These are phyloP conservation scores for Tetramorium alpestre DNA, from an alignment of 1,140 invertebrate species.

Conservation along the genomic window DNA sequence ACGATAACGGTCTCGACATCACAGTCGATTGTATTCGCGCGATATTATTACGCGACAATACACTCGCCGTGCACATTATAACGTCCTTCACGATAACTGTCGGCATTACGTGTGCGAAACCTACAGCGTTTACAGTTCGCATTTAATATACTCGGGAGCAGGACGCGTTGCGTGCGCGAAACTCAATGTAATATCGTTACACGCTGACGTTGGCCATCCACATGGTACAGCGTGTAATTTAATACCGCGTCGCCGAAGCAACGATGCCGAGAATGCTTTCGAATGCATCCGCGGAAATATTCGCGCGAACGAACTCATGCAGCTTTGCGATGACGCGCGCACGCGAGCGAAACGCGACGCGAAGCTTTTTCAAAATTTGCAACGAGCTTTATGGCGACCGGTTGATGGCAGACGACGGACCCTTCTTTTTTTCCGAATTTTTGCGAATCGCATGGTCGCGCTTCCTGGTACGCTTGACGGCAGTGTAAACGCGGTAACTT, in stretches of 20 bases:
- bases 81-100: slow-evolving; percentile 51
- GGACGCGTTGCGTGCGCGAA: background rate
- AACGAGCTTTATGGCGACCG: background rate
- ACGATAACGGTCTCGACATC: background rate
- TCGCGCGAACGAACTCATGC: slow-evolving; percentile 16
- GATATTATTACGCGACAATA: slow-evolving; percentile 41
- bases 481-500: slow-evolving; percentile 11
- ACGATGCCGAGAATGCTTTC: slow-evolving; percentile 16
- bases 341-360: slow-evolving; percentile 12
- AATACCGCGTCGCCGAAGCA: slow-evolving; percentile 25
- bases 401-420: background rate
- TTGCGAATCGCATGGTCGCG: slow-evolving; percentile 10
- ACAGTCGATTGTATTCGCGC: background rate
- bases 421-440: slow-evolving; percentile 19
- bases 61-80: background rate
- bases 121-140: slow-evolving; percentile 52
- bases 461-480: slow-evolving; percentile 1
- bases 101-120: slow-evolving; percentile 5
- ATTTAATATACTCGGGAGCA: slow-evolving; percentile 54
- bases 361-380: slow-evolving; percentile 28
- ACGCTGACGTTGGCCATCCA: slow-evolving; percentile 20
- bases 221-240: slow-evolving; percentile 42
- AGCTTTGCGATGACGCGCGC: slow-evolving; percentile 21
- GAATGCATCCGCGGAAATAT: slow-evolving; percentile 47
- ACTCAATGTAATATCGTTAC: slow-evolving; percentile 58